A percentile compares a stretch with the other conserved stretches of the same genome.
Conservation (phyloP, 2,797 vertebrate species). For the Helostoma temminkii region DNA sequence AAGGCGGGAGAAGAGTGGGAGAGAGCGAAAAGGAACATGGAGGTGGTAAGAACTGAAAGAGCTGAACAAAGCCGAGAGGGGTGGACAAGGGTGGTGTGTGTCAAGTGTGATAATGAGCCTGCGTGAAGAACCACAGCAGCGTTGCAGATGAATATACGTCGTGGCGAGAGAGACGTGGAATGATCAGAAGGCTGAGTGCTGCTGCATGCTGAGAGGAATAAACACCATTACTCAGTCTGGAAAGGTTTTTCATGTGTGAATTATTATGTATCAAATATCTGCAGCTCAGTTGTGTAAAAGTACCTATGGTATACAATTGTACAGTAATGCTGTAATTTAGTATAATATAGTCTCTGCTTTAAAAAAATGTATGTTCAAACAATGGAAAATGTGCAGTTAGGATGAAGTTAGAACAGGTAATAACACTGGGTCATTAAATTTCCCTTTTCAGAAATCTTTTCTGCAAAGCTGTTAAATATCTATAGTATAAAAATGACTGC, state of each 20-base stretch:
- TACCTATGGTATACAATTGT: too few relatives aligned
- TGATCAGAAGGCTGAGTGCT: slow-evolving; percentile 17
- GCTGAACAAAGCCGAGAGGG: slow-evolving; percentile 4
- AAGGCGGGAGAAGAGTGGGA: slow-evolving; percentile 5
- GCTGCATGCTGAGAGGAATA: not conserved
- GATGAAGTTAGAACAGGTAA: not conserved
- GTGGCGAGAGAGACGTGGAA: slow-evolving; percentile 4
- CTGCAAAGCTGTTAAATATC: too few relatives aligned
- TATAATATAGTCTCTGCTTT: too few relatives aligned
- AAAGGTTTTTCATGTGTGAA: not conserved
- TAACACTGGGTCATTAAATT: not conserved
- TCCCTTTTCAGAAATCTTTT: not conserved
- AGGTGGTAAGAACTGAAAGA: slow-evolving; percentile 32
- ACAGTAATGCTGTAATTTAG: too few relatives aligned
- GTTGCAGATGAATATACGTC: slow-evolving; percentile 35
- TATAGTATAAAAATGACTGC: too few relatives aligned
- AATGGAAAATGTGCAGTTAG: too few relatives aligned
- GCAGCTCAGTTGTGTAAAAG: not conserved
- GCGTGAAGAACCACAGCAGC: slow-evolving; percentile 1
- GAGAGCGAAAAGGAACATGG: not conserved
- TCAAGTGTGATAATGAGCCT: slow-evolving; percentile 43
- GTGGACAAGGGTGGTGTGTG: slow-evolving; percentile 17
- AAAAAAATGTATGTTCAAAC: too few relatives aligned
- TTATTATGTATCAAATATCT: not conserved
- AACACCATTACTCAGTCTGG: not conserved